Conservation (phyloP, 1,140 invertebrate genomes). For the Drosophila rhopaloa region DNA sequence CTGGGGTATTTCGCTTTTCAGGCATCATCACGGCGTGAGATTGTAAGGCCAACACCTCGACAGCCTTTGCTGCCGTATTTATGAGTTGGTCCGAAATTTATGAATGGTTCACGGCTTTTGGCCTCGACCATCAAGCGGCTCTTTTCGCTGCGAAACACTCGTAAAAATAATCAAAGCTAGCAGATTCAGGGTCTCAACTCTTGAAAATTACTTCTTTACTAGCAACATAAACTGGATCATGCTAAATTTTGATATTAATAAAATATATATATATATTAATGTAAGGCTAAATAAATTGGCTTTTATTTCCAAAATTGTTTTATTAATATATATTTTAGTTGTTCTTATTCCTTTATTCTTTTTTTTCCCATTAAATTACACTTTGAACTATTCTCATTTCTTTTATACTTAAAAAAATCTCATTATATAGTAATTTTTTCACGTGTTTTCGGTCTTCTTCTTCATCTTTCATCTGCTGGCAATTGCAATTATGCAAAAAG, state of each 20-base stretch:
- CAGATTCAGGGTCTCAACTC: too few relatives aligned
- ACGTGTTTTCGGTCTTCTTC: neutral
- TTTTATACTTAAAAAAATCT: too few relatives aligned
- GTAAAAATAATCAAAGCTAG: neutral
- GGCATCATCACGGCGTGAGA: slow-evolving; percentile 54
- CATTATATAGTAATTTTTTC: neutral
- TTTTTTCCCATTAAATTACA: too few relatives aligned
- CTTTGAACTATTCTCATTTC: too few relatives aligned
- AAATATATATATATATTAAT: too few relatives aligned
- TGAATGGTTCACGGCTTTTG: slow-evolving; percentile 57
- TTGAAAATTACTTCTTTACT: too few relatives aligned
- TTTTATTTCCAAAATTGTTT: too few relatives aligned
- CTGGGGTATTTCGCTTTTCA: neutral
- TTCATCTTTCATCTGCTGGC: slow-evolving; percentile 19
- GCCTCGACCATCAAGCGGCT: slow-evolving; percentile 37
- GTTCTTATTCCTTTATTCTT: too few relatives aligned
- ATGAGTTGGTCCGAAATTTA: slow-evolving; percentile 67
- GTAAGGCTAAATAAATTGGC: too few relatives aligned
- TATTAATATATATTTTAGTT: too few relatives aligned
- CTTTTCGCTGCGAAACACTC: neutral
- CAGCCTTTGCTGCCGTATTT: slow-evolving; percentile 37
- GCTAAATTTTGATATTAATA: too few relatives aligned
- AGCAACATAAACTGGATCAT: too few relatives aligned
- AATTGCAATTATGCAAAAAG: slow-evolving; percentile 75
- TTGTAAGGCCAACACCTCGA: slow-evolving; percentile 72